phyloP scores from a whole-genome alignment of 2,113 vertebrate species.

The Rhineura floridana region DNA sequence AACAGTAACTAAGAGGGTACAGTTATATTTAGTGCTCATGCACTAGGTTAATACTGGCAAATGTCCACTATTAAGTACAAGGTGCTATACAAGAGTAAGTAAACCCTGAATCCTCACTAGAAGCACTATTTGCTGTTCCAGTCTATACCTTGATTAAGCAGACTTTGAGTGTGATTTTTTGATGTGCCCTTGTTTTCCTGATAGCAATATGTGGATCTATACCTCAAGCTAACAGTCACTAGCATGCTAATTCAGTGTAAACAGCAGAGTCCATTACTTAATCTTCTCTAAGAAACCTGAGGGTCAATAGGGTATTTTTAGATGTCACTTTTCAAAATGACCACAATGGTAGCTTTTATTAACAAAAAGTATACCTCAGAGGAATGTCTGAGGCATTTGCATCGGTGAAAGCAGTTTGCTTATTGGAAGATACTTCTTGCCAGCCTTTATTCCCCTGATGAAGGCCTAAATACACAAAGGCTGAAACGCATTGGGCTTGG shows the following conservation, averaged over 20 bases:
- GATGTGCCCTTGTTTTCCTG: neutral
- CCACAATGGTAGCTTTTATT: neutral
- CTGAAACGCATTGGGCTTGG: no score
- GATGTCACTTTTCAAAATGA: conserved; percentile 1
- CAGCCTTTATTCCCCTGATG: no score
- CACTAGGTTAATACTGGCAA: neutral
- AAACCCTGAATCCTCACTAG: rapidly evolving
- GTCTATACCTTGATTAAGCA: rapidly evolving
- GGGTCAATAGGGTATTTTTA: neutral
- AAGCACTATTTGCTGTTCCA: neutral
- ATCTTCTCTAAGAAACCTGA: rapidly evolving
- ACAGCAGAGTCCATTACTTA: neutral
- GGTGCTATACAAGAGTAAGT: neutral
- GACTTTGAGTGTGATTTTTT: neutral
- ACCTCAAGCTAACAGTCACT: neutral
- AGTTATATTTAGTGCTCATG: conserved; percentile 30
- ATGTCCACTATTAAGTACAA: neutral
- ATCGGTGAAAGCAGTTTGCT: no score
- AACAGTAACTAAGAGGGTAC: conserved; percentile 31
- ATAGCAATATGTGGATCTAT: conserved; percentile 7
- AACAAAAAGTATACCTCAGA: neutral
- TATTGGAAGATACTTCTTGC: no score
- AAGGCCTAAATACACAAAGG: no score
- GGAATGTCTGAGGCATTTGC: no score
- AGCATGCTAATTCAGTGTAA: neutral